phyloP scores from a whole-genome alignment of 2,113 vertebrate genomes.

The Eulacestoma nigropectus region DNA sequence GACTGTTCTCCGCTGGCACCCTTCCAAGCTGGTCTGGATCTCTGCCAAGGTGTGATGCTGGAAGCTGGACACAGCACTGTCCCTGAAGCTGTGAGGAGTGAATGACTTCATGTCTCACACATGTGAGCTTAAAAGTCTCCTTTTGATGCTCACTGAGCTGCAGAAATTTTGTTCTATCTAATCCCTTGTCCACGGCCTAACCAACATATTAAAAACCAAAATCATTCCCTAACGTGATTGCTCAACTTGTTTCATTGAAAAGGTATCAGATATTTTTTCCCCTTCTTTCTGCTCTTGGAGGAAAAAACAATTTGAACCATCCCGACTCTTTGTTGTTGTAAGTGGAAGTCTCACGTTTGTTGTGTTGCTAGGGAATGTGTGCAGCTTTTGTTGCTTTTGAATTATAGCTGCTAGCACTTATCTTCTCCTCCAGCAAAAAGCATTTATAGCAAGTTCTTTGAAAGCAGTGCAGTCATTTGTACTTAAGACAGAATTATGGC shows the following conservation, averaged over 20 bases:
- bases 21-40: background rate
- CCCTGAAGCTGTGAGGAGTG: background rate
- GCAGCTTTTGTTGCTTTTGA: constrained; percentile 22
- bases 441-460: constrained; percentile 33
- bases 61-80: background rate
- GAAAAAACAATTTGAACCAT: background rate
- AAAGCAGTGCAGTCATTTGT: constrained; percentile 31
- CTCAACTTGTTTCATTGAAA: background rate
- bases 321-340: background rate
- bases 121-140: background rate
- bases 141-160: background rate
- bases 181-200: background rate
- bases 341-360: background rate
- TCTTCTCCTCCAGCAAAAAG: constrained; percentile 20
- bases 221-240: background rate
- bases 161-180: background rate
- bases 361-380: constrained; percentile 13
- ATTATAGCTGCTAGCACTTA: constrained; percentile 32
- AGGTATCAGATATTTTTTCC: background rate
- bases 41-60: background rate
- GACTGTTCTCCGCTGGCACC: background rate
- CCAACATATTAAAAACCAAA: background rate
- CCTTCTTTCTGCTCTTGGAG: background rate
- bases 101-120: background rate
- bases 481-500: constrained; percentile 36